Evolutionary conservation across 2,113 vertebrate species (phyloP).

Genomic region (Gobiocypris rarus): DNA sequence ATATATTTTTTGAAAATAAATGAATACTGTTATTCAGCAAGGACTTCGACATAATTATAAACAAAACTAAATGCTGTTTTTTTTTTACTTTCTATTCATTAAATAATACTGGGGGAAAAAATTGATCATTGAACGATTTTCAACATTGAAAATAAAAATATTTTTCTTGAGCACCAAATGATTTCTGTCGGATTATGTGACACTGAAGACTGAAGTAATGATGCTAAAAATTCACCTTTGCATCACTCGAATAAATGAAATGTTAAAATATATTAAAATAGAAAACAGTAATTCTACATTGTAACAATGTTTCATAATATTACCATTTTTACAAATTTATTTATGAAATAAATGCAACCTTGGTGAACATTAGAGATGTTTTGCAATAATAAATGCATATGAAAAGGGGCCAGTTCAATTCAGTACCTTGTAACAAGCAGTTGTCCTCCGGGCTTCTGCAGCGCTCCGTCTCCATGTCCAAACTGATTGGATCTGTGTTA

Average conservation of each 20-base stretch:
- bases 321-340: not conserved
- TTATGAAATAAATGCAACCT: not conserved
- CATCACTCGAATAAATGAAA: not conserved
- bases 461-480: slow-evolving; percentile 40
- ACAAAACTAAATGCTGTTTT: not conserved
- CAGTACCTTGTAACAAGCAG: slow-evolving; percentile 33
- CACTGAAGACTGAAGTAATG: not conserved
- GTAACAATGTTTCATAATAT: not conserved
- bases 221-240: not conserved
- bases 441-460: slow-evolving; percentile 27
- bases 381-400: not conserved
- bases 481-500: slow-evolving; percentile 39
- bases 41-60: not conserved
- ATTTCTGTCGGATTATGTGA: not conserved
- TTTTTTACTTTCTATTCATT: not conserved
- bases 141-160: not conserved
- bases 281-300: not conserved
- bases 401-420: not conserved
- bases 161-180: not conserved
- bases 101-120: not conserved
- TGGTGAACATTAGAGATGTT: not conserved
- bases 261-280: not conserved
- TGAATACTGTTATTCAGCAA: not conserved
- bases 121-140: not conserved
- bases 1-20: not conserved